Percentiles rank a stretch among this genome's conserved stretches.
These are phyloP conservation scores for Donacobius atricapilla DNA, from an alignment of 2,113 vertebrate genomes.

Conservation along the genomic window DNA sequence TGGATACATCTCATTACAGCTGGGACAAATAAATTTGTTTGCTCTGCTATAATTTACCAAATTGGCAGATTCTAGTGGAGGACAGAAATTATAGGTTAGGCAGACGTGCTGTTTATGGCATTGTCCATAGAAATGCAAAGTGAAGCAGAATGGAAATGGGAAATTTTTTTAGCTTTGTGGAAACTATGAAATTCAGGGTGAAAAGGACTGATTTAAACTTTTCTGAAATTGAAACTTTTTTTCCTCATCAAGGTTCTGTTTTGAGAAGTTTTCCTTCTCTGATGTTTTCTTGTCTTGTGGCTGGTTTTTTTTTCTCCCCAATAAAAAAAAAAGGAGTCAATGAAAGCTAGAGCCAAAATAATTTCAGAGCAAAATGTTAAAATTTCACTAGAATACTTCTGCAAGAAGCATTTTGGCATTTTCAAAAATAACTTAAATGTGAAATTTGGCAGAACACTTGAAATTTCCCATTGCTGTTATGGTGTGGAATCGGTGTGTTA, in stretches of 20 bases:
- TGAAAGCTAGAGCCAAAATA: neutral
- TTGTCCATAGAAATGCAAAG: neutral
- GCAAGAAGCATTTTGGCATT: neutral
- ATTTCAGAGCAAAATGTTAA: neutral
- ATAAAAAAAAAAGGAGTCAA: neutral
- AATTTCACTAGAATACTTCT: neutral
- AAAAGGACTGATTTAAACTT: neutral
- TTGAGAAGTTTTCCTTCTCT: neutral
- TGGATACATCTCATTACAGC: neutral
- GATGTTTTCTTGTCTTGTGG: neutral
- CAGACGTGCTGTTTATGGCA: neutral
- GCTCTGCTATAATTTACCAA: neutral
- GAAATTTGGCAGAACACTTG: neutral
- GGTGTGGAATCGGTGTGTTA: neutral
- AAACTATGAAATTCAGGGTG: neutral
- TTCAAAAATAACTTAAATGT: neutral
- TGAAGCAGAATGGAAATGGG: neutral
- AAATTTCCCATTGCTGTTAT: neutral
- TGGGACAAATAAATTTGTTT: neutral
- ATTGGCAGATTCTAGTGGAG: neutral
- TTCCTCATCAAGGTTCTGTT: neutral
- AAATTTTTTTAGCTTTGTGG: neutral
- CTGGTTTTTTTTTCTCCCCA: neutral
- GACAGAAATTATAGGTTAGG: neutral
- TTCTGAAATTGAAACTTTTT: neutral